Evolutionary conservation across 2,797 vertebrate species (phyloP).

Genomic region (Sebastes matsubarae): DNA sequence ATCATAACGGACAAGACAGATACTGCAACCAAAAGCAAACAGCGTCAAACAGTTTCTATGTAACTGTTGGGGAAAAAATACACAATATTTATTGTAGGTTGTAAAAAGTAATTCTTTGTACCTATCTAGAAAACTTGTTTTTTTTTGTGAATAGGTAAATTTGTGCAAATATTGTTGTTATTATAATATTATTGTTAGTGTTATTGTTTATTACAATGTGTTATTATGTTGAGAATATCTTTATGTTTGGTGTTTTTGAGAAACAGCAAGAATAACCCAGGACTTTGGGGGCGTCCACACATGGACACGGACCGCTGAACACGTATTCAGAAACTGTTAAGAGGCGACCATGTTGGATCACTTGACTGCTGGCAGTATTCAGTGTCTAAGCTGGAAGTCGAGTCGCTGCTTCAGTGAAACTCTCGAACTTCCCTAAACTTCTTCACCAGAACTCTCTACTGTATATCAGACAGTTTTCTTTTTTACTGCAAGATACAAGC

Average conservation of each 20-base stretch:
- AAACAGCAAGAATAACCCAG: constrained; percentile 59
- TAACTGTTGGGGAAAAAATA: constrained; percentile 66
- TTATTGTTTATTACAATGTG: constrained; percentile 81
- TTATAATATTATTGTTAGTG: constrained; percentile 82
- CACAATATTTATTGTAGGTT: constrained; percentile 95
- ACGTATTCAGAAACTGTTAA: constrained; percentile 31
- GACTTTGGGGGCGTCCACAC: constrained; percentile 57
- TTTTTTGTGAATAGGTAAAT: constrained; percentile 86
- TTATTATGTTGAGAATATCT: constrained; percentile 79
- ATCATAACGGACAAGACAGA: constrained; percentile 57
- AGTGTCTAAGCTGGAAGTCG: constrained; percentile 58
- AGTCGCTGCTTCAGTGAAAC: constrained; percentile 31
- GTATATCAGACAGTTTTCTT: constrained; percentile 24
- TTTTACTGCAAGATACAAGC: constrained; percentile 28
- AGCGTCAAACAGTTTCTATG: constrained; percentile 69
- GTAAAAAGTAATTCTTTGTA: constrained; percentile 91
- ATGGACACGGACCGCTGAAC: constrained; percentile 45
- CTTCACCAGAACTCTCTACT: constrained; percentile 52
- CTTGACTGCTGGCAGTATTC: constrained; percentile 75
- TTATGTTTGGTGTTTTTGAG: constrained; percentile 79
- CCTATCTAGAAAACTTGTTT: constrained; percentile 79
- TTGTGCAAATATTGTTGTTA: constrained; percentile 86
- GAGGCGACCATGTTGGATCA: constrained; percentile 55
- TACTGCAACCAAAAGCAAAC: constrained; percentile 66
- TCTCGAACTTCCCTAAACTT: constrained; percentile 40